Base-by-base conservation (phyloP, 2,888 invertebrate species). In the Nebria salina region DNA sequence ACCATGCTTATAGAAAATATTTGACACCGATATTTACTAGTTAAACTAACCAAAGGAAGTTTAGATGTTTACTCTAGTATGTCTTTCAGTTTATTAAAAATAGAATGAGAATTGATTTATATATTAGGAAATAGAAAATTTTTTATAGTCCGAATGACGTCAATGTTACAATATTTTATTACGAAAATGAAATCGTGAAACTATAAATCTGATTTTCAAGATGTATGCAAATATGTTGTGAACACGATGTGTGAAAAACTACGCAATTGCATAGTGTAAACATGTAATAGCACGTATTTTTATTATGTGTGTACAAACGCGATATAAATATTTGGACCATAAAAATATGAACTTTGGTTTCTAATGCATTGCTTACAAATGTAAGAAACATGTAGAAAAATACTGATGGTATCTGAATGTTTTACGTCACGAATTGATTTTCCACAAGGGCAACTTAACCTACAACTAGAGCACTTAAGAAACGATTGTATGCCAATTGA, bases 401-500 rank as follows among this genome's bases (percentile, higher is more conserved):
- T 34, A 54, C 54, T 54, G 54, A 2, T 54, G 54, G 2, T 54
- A 54, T 11, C 11, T 54, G 54, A 13, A 13, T 8, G 54, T 5
- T 54, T 77, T 77, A 26, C 77, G 77, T 77, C 77, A 77, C 77
- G 70, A 77, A 77, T 77, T 77, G 68, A 77, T 77, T 77, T 34
- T 76, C 8, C 70, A 70, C 77, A 70, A 77, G 70, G 77, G 77
- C 77, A 43, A 76, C 42, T 76, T 68, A 20, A 72, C 26, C 72
- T 72, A 72, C 6, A 72, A 5, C 34, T 41, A 41, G 72, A 41
- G 8, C 34, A 34, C 72, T 8, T 72, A 1, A 25, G 11, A 72
- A 26, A 72, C 6, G n/a, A 34, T 54, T 54, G 54, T 54, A 54
- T 8, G 54, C 2, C 54, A 54, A 54, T 54, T 54, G 54, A 54